Conservation (phyloP, 2,113 vertebrate species). For the Cephalopterus ornatus region DNA sequence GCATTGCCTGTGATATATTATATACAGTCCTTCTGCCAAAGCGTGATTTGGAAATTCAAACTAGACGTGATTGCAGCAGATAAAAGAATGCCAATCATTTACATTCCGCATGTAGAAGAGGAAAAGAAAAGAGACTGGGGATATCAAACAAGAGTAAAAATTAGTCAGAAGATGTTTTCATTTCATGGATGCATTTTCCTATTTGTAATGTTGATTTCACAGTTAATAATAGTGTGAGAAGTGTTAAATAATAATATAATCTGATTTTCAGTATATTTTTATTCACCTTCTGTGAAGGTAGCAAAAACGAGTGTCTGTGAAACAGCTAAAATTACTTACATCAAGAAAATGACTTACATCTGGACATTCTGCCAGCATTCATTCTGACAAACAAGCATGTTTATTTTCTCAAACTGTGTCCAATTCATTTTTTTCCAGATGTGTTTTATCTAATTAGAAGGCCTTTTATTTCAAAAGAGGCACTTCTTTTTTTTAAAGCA, state of each 20-base stretch:
- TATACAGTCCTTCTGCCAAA: not conserved
- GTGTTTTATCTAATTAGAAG: not conserved
- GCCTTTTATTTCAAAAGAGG: not conserved
- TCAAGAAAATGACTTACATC: not conserved
- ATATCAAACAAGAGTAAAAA: not conserved
- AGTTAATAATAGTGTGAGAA: not conserved
- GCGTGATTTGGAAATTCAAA: not conserved
- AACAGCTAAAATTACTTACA: not conserved
- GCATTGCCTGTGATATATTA: not conserved
- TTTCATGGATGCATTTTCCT: not conserved
- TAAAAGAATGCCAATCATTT: conserved; percentile 10
- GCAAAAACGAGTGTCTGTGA: not conserved
- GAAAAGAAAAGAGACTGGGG: not conserved
- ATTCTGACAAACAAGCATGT: not conserved
- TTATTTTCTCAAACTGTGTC: conserved; percentile 14
- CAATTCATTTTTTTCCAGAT: not conserved
- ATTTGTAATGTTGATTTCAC: conserved; percentile 13
- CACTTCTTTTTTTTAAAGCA: not conserved
- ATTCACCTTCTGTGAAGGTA: not conserved
- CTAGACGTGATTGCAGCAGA: not conserved
- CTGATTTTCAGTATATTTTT: not conserved
- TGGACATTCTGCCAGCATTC: not conserved
- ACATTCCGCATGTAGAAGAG: not conserved
- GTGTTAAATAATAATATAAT: not conserved
- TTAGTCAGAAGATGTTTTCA: conserved; percentile 4